Conservation (phyloP, 1,140 invertebrate species). For the Pygmarrhopalites habei region DNA sequence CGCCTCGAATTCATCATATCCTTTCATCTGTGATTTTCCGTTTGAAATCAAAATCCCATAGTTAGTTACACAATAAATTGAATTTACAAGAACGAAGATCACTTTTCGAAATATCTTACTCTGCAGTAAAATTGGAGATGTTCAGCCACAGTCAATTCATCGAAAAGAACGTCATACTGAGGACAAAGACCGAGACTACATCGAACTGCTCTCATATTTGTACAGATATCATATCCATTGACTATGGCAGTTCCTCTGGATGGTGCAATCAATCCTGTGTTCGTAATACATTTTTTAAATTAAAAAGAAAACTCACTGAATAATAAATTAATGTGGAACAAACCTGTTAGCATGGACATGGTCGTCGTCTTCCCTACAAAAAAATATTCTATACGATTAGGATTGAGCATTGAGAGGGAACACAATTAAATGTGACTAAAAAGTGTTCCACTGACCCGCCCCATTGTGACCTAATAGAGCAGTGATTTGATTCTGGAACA, state of each 20-base stretch:
- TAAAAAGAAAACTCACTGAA: not conserved
- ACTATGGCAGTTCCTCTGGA: slow-evolving; percentile 55
- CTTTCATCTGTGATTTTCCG: slow-evolving; percentile 21
- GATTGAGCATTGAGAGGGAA: no score
- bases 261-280: slow-evolving; percentile 54
- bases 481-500: slow-evolving; percentile 58
- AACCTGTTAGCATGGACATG: slow-evolving; percentile 73
- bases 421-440: no score
- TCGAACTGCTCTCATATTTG: slow-evolving; percentile 53
- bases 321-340: slow-evolving; percentile 40
- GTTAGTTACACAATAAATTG: no score
- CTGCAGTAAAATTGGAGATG: slow-evolving; percentile 79
- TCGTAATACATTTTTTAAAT: no score
- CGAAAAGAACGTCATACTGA: slow-evolving; percentile 89
- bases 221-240: slow-evolving; percentile 59
- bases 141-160: slow-evolving; percentile 78
- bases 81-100: no score
- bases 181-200: slow-evolving; percentile 78
- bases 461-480: slow-evolving; percentile 72
- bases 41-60: no score
- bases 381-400: no score
- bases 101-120: slow-evolving; percentile 42
- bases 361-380: slow-evolving; percentile 64
- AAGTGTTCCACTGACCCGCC: no score
- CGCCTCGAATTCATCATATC: not conserved